Base-by-base conservation (phyloP, 2,888 invertebrate species). In the Cantharis nigra region DNA sequence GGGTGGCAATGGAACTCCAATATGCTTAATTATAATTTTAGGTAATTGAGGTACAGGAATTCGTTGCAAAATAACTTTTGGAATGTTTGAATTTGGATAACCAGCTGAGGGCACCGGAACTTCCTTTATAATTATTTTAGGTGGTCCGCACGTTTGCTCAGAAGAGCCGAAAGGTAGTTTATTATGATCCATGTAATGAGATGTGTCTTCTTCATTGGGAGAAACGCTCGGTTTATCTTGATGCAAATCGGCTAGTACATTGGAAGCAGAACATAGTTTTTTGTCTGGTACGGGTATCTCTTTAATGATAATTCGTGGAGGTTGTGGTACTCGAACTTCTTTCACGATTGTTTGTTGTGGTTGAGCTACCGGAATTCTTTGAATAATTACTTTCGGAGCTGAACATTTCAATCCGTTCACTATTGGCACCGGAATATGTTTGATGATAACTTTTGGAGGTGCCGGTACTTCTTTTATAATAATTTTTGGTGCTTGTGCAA, bases 401-500 rank as follows among this genome's bases (percentile, higher is more conserved):
- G 62, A n/a, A 23, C 28, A 69, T 28, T 23, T 20, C n/a, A 23
- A 69, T 26, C 69, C 28, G 0, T 65, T 49, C 0, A 7, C n/a
- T 11, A 67, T 0, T 4, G 65, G 65, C 2, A 67, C 23, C 1
- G 26, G 64, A 64, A 64, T 11, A 64, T 67, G 23, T 67, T 67
- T 67, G 26, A 67, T 20, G 20, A 67, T 23, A 23, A 67, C n/a
- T 67, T 67, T 67, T 67, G 65, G 65, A 67, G 65, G 65, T 13
- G 67, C 30, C 14, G 69, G 20, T 13, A 76, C 64, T 71, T 33
- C 23, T 63, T 76, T 72, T 18, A 70, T 70, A 20, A 70, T 71
- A n/a, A 75, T 69, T 28, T 13, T 69, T 11, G 78, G 65, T 13
- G 76, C 71, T 72, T 69, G 71, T 11, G 18, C 14, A 65, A 78